phyloP scores from a whole-genome alignment of 1,140 invertebrate species.

The Trachelipus rathkii region DNA sequence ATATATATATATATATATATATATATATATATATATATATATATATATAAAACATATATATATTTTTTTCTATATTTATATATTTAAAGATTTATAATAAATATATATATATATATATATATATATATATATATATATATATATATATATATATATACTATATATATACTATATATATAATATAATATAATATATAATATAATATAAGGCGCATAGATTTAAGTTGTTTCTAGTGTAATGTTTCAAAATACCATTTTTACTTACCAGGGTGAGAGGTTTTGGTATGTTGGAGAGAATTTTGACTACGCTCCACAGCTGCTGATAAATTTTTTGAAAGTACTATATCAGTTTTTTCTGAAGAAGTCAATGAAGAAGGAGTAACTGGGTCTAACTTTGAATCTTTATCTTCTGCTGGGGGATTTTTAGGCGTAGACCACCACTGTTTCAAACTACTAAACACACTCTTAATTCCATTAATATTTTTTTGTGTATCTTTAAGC shows the following conservation, averaged over 20 bases:
- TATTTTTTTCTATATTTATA: too few species aligned
- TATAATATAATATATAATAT: too few species aligned
- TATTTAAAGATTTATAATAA: too few species aligned
- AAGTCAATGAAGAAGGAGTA: neutral
- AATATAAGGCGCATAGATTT: too few species aligned
- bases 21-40: slow-evolving; percentile 3
- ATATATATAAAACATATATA: neutral
- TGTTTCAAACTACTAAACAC: slow-evolving; percentile 36
- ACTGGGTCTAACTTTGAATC: slow-evolving; percentile 1
- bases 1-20: neutral
- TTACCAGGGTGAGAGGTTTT: neutral
- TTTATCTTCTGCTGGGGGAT: neutral
- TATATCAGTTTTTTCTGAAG: neutral
- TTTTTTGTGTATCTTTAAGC: slow-evolving; percentile 34
- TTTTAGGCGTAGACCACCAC: slow-evolving; percentile 35
- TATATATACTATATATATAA: too few species aligned
- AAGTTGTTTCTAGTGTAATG: too few species aligned
- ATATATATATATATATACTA: too few species aligned
- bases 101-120: too few species aligned
- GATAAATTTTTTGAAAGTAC: neutral
- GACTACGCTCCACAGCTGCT: neutral
- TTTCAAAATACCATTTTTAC: neutral
- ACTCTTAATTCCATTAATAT: slow-evolving; percentile 39
- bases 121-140: too few species aligned
- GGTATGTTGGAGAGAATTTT: neutral